Evolutionary conservation across 2,888 invertebrate genomes (phyloP), one percentile per base, ranked within the genome.

Genomic region (Leptothorax acervorum): DNA sequence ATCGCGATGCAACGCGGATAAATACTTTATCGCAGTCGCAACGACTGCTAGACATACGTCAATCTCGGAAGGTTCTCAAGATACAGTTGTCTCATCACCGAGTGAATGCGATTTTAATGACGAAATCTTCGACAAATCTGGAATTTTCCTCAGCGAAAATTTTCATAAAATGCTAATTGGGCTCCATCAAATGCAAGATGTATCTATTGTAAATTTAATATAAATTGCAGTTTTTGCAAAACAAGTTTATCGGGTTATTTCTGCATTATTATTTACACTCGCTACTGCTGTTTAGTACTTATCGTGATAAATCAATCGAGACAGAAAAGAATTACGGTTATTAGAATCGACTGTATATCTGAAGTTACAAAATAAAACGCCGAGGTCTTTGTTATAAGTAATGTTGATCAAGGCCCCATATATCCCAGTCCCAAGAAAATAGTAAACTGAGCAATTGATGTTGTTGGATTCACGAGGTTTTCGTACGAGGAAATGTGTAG

Each of bases 31-130:
- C 48, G 60, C 73, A 62, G 48, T 71, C 60, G 23, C 71, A 79
- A 79, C 28, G 78, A 55, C 48, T 71, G 60, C 73, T 15, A 65
- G 74, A 81, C 63, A 63, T 35, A 63, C 82, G 84, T 83, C 75
- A 53, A 62, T 75, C 70, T 62, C 65, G 48, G 76, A 76, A 82
- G 68, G 65, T 57, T 57, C 79, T 63, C 48, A n/a, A 63, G 51
- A 48, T 83, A 51, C 35, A 31, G 66, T 68, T 63, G 31, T 63
- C 57, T 31, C 60, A 55, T 45, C 63, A 75, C 60, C 82, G 82
- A 66, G 76, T 84, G 8, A 60, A 79, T 71, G 60, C 28, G 48
- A 70, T 60, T 79, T 60, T 57, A 60, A 60, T 48, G 28, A 70
- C 48, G 11, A 31, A 57, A 60, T 51, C 45, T 79, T 79, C 28